These are phyloP conservation scores for Arge pagana DNA, from an alignment of 2,888 invertebrate species.

Conservation along the genomic window DNA sequence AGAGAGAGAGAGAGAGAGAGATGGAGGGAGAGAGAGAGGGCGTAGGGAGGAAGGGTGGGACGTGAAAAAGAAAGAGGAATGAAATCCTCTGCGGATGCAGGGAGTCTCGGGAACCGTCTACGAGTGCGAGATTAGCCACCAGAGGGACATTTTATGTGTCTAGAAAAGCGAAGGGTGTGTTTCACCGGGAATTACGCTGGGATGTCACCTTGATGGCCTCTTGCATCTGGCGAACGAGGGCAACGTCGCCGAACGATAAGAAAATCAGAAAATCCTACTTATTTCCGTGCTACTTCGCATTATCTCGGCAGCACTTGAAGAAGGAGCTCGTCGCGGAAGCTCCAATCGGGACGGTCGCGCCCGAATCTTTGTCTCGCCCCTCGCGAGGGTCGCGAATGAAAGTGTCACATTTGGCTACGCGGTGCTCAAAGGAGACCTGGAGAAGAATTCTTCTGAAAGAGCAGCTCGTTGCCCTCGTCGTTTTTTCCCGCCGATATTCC, in stretches of 20 bases:
- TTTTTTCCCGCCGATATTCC: no score
- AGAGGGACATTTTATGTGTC: constrained; percentile 41
- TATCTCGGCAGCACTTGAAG: background rate
- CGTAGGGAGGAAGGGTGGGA: no score
- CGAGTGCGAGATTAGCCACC: constrained; percentile 33
- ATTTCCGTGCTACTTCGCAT: background rate
- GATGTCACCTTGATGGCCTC: constrained; percentile 37
- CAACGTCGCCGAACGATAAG: constrained; percentile 4
- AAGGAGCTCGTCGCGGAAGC: no score
- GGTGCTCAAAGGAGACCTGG: no score
- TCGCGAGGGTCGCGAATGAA: no score
- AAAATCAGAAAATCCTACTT: constrained; percentile 8
- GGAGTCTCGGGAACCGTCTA: constrained; percentile 7
- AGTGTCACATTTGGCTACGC: no score
- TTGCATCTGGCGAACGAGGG: background rate
- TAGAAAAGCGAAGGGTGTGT: constrained; percentile 38
- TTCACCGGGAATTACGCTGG: constrained; percentile 44
- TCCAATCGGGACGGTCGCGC: no score
- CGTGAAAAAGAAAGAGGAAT: background rate
- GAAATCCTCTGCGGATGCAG: background rate
- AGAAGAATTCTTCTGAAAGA: no score
- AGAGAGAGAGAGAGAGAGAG: background rate
- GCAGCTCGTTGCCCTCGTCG: no score
- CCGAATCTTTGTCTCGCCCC: no score
- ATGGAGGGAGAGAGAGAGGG: background rate